A percentile compares a stretch with the other conserved stretches of the same genome.
Conservation (phyloP, 2,113 vertebrate species). For the Oxygymnocypris stewartii region DNA sequence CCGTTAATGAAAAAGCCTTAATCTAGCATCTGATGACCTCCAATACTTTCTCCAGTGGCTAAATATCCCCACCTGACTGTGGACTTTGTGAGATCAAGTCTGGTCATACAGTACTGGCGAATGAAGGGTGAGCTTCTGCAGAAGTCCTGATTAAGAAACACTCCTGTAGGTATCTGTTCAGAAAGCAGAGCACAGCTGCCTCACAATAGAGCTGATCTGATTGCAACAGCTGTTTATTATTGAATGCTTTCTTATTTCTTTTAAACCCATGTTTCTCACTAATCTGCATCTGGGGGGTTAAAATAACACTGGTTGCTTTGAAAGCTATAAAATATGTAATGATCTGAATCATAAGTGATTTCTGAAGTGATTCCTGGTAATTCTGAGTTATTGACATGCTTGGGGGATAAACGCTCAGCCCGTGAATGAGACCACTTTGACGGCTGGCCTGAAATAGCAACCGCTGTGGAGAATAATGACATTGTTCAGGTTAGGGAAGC, state of each 20-base stretch:
- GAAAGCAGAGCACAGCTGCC: constrained; percentile 10
- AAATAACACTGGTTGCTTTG: neutral
- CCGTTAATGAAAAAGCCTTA: neutral
- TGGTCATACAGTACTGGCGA: neutral
- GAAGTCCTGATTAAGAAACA: neutral
- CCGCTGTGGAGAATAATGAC: neutral
- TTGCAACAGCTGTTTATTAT: constrained; percentile 6
- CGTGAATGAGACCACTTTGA: constrained; percentile 6
- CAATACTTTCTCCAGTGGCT: neutral
- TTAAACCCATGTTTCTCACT: neutral
- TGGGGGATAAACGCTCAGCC: neutral
- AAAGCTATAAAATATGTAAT: neutral
- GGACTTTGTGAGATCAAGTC: neutral
- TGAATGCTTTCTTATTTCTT: neutral
- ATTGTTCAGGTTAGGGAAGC: neutral
- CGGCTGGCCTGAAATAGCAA: neutral
- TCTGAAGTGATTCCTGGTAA: neutral
- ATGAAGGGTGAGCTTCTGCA: neutral
- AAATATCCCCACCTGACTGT: constrained; percentile 3
- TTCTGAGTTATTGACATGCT: constrained; percentile 20
- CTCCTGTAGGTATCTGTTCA: constrained; percentile 16
- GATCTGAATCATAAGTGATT: constrained; percentile 13
- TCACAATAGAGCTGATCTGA: neutral
- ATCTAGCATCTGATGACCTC: constrained; percentile 13
- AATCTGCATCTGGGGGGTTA: constrained; percentile 8